Conservation (phyloP, 1,140 invertebrate species). For the Nasonia giraulti region DNA sequence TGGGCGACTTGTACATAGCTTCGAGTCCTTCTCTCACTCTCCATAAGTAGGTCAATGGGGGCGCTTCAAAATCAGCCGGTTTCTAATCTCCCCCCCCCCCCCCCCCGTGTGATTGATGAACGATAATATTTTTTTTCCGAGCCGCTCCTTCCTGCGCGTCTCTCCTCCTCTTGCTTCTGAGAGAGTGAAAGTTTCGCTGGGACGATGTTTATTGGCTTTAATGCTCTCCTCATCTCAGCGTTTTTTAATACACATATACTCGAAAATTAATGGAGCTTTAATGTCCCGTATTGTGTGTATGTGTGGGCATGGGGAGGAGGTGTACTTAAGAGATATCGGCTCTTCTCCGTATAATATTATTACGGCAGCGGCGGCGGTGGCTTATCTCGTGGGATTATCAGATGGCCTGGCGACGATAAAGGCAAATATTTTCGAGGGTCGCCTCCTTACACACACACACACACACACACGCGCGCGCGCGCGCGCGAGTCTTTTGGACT, state of each 20-base stretch:
- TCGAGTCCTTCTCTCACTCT: too few relatives aligned
- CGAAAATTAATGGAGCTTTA: neutral
- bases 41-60: neutral
- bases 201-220: neutral
- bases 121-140: constrained; percentile 26
- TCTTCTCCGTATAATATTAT: constrained; percentile 1
- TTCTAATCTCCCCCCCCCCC: constrained; percentile 7
- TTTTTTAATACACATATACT: neutral
- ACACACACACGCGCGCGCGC: too few relatives aligned
- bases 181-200: neutral
- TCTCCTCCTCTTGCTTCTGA: neutral
- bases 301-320: too few relatives aligned
- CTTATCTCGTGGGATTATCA: constrained; percentile 6
- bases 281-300: too few relatives aligned
- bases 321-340: neutral
- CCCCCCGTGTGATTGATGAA: constrained; percentile 33
- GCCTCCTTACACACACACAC: neutral
- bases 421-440: neutral
- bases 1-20: neutral
- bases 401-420: constrained; percentile 1
- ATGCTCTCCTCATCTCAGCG: neutral
- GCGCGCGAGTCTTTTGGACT: neutral
- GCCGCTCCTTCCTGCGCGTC: neutral
- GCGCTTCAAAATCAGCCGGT: neutral
- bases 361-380: neutral